Evolutionary conservation across 2,113 vertebrate species (phyloP).

Genomic region (Ursus arctos): DNA sequence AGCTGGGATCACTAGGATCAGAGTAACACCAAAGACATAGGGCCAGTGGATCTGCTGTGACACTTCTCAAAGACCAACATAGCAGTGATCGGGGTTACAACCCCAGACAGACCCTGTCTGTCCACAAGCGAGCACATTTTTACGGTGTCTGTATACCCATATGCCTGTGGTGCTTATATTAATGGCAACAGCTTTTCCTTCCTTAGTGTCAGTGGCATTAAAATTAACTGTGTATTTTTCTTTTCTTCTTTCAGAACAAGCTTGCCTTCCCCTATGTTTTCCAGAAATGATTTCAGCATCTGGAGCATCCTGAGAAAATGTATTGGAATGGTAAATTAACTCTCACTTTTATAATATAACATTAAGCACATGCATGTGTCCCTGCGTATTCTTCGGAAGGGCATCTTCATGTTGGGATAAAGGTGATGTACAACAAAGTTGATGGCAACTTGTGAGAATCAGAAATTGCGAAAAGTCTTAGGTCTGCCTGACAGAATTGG

Average conservation of each 20-base stretch:
- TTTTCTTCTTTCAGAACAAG: constrained; percentile 89
- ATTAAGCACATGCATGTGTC: not conserved
- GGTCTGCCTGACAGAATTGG: constrained; percentile 11
- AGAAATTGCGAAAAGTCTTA: not conserved
- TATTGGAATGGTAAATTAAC: constrained; percentile 96
- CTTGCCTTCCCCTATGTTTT: constrained; percentile 97
- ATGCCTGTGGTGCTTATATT: not conserved
- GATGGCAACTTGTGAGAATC: not conserved
- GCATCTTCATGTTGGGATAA: not conserved
- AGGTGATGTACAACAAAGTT: not conserved
- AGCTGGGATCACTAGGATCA: not conserved
- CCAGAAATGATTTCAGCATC: constrained; percentile 98
- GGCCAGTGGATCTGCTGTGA: not conserved
- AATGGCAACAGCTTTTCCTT: not conserved
- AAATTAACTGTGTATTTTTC: constrained; percentile 6
- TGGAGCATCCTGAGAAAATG: constrained; percentile 99
- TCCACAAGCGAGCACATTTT: not conserved
- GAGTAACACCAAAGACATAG: not conserved
- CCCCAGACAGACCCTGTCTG: not conserved
- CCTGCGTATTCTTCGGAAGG: not conserved
- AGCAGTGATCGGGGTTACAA: not conserved
- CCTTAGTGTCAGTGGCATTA: not conserved
- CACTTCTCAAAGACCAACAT: not conserved
- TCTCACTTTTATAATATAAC: not conserved
- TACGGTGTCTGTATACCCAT: not conserved